These are phyloP conservation scores for Pyrgus malvae DNA, from an alignment of 2,888 invertebrate species.

Conservation along the genomic window DNA sequence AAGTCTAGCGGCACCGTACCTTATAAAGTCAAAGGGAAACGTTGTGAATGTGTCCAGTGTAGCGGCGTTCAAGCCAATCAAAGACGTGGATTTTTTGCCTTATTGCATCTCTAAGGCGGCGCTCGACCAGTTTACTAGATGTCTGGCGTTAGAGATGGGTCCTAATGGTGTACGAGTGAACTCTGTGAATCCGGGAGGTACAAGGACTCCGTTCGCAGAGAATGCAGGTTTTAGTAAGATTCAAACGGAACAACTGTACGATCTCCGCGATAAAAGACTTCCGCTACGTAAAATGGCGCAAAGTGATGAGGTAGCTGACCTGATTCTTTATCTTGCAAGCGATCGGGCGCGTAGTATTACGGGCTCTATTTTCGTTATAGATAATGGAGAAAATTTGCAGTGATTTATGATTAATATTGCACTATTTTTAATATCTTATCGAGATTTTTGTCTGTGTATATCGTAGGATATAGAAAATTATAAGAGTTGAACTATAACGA, in stretches of 20 bases:
- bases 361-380: conserved; percentile 83
- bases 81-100: conserved; percentile 87
- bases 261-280: conserved; percentile 90
- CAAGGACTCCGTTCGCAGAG: conserved; percentile 83
- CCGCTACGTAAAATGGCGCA: conserved; percentile 92
- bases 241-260: conserved; percentile 84
- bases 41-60: conserved; percentile 97
- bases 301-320: conserved; percentile 91
- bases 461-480: too few relatives aligned
- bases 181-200: conserved; percentile 96
- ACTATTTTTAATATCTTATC: background rate
- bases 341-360: conserved; percentile 94
- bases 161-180: conserved; percentile 91
- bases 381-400: conserved; percentile 69
- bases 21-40: conserved; percentile 89
- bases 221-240: conserved; percentile 88
- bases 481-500: too few relatives aligned
- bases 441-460: too few relatives aligned
- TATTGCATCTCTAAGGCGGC: conserved; percentile 97
- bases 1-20: conserved; percentile 90
- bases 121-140: conserved; percentile 95
- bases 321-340: conserved; percentile 95
- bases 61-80: conserved; percentile 84
- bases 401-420: conserved; percentile 37
- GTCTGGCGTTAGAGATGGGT: conserved; percentile 91